Evolutionary conservation across 2,888 invertebrate genomes (phyloP), one percentile per base, ranked within the genome.

Genomic region (Ectemnius cavifrons): DNA sequence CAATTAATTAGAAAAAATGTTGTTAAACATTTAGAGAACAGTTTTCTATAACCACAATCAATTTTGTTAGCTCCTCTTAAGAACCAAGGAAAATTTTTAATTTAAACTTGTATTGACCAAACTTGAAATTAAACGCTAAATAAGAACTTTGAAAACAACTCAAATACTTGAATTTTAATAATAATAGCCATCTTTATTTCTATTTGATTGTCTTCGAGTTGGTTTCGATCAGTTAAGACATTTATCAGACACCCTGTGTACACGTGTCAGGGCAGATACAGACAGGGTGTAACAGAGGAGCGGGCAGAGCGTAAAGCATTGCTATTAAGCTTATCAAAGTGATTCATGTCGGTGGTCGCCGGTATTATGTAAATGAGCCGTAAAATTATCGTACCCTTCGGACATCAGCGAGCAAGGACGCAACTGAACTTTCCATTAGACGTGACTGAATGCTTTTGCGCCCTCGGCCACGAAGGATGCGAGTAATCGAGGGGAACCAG

Each of bases 251-350:
- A 23, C 23, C 23, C 23, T 23, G 23, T 16, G 46, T 59, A 65
- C 67, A 67, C 23, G 23, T 23, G 23, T 23, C 23, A 23, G 23
- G 37, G 37, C 5, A 11, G 37, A 37, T 37, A 37, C 37, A 11
- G 37, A 37, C 37, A 37, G 37, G 37, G 61, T 37, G 65, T 70
- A 82, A 75, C 71, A 67, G 78, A 80, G 63, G 71, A 75, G 62
- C 67, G 63, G 65, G 58, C 65, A 66, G 69, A 77, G 60, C 62
- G 76, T 75, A 82, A 82, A 82, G 73, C 73, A 75, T 82, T 82
- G 78, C 80, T 78, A 82, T 82, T 80, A 78, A 70, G 78, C 73
- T 82, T 82, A 82, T 82, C 82, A 82, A 82, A 82, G 80, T 80
- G 83, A 82, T 82, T 78, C 83, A 80, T 75, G 70, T 68, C 80